Evolutionary conservation across 1,140 invertebrate genomes (phyloP), one percentile per base, ranked within the genome.

Genomic region (Lanistes nyassanus): DNA sequence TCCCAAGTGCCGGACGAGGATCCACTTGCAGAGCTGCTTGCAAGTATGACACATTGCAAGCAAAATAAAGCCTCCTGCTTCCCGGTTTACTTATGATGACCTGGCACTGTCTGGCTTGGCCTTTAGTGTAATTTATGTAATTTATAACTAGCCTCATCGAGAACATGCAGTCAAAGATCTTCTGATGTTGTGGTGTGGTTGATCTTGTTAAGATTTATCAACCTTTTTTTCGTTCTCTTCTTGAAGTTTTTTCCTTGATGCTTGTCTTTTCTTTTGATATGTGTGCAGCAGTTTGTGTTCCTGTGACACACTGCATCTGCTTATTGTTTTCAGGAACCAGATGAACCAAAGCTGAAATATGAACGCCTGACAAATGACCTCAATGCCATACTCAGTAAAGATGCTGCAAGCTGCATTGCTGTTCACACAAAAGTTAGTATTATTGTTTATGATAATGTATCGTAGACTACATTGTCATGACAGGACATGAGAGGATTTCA

Each of bases 301-400:
- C 66, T 31, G 69, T 29, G 23, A 42, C 42, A 56, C 19, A 23
- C 37, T 37, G n/a, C 51, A 26, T 74, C 39, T 69, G 1, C 67
- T 5, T 26, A 47, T 42, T 66, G 31, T 67, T 26, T 67, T 39
- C 74, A 87, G 84, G 94, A 98, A 86, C 42, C 42, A 47, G 92
- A 94, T 76, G 97, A 98, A 86, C 97, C 97, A 0, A 95, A 95
- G 89, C 91, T 99, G 31, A 98, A 97, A 89, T 98, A 97, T 90
- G 92, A 94, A 79, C 91, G 97, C 67, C 92, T 98, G 86, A 91
- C 91, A 65, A 97, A 98, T 90, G 96, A 98, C 91, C 87, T 98
- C 7, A 91, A 93, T 81, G 92, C 93, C 80, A 97, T 98, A 84
- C 89, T 98, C 5, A 92, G 93, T 84, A 95, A 94, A 82, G 96